Evolutionary conservation across 2,113 vertebrate species (phyloP), one percentile per base, ranked within the genome.

Genomic region (Actenoides hombroni): DNA sequence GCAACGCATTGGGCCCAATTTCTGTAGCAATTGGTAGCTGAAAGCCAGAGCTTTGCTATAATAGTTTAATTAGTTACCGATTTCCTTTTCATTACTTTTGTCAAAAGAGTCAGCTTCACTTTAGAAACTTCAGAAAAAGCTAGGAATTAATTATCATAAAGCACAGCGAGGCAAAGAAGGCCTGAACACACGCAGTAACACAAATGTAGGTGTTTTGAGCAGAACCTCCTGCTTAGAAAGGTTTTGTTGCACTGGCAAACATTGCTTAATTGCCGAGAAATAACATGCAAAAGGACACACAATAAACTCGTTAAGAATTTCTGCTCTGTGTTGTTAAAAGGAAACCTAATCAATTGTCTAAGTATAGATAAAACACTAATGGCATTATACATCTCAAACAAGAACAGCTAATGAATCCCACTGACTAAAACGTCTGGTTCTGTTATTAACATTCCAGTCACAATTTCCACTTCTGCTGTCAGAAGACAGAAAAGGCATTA

Each of bases 61-160:
- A 73, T 90, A 94, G 21, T 92, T 96, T 78, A 88, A 97, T 96
- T 81, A 26, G 10, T 39, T 75, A 20, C 35, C 90, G 48, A 74
- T 83, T 85, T 96, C 61, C 44, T 89, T 77, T 71, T 88, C 74
- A 65, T 75, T 48, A 40, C 10, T 26, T 88, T 79, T 65, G 80
- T 11, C 26, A 67, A 75, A 81, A 91, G 33, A 95, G 5, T 3
- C 24, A 37, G 59, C 6, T 59, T 83, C 53, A 61, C 33, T 86
- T 69, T 31, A 81, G 54, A 89, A 94, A 15, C n/a, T 76, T 48
- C 6, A 87, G 14, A 23, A 96, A 91, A 85, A n/a, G 0, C 10
- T 89, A 93, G 87, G 28, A 88, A 70, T 54, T 7, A 18, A 33
- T 95, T 94, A 92, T 81, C 49, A 75, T 31, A 91, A 97, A 57